These are phyloP conservation scores for Nylanderia fulva DNA, from an alignment of 1,140 invertebrate genomes.

Conservation along the genomic window DNA sequence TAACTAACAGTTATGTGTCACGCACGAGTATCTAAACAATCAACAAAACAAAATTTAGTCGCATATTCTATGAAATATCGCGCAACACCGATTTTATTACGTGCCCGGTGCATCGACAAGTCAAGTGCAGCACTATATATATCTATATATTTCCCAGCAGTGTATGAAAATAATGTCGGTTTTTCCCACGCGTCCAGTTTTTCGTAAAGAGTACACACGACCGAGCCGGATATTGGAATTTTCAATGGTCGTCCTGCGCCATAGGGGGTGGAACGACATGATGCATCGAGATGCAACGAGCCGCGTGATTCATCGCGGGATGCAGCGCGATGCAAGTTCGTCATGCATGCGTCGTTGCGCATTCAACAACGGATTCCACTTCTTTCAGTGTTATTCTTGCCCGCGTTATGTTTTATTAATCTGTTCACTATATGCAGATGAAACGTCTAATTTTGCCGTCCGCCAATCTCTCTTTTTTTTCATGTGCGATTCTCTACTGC, in stretches of 20 bases:
- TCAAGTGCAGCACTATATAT: constrained; percentile 28
- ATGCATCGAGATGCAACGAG: constrained; percentile 41
- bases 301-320: constrained; percentile 48
- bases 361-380: background rate
- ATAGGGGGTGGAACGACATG: constrained; percentile 15
- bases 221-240: constrained; percentile 56
- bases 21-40: background rate
- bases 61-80: background rate
- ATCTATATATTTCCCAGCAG: constrained; percentile 21
- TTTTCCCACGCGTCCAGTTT: constrained; percentile 53
- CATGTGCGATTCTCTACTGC: background rate
- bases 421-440: background rate
- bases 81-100: constrained; percentile 40
- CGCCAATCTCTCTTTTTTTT: background rate
- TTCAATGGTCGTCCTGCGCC: constrained; percentile 45
- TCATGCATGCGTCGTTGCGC: constrained; percentile 23
- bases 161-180: constrained; percentile 48
- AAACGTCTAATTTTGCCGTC: constrained; percentile 21
- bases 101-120: constrained; percentile 13
- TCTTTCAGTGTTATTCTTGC: constrained; percentile 13
- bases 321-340: constrained; percentile 17
- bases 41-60: background rate
- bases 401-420: constrained; percentile 47
- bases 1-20: background rate
- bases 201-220: constrained; percentile 50